Percentiles rank a stretch among this genome's conserved stretches.
These are phyloP conservation scores for Selene dorsalis DNA, from an alignment of 2,797 vertebrate species.

Conservation along the genomic window DNA sequence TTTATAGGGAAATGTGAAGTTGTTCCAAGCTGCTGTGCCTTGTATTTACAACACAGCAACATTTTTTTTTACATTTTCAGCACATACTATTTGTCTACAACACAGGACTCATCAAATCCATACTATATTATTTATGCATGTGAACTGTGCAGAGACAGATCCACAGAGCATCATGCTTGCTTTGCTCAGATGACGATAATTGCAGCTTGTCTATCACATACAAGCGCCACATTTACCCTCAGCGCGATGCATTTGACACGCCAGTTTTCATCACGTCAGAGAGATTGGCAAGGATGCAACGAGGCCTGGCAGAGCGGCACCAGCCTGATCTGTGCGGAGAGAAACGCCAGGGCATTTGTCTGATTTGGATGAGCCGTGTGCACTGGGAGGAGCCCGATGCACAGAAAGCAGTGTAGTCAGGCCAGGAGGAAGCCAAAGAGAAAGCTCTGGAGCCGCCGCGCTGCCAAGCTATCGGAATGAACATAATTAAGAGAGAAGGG, in stretches of 20 bases:
- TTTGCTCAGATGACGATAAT: conserved; percentile 54
- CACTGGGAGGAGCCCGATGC: conserved; percentile 34
- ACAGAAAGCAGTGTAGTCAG: conserved; percentile 16
- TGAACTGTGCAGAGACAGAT: conserved; percentile 1
- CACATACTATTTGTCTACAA: background rate
- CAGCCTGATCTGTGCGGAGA: conserved; percentile 41
- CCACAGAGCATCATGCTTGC: background rate
- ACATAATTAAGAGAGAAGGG: conserved; percentile 40
- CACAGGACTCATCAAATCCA: background rate
- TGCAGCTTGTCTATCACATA: conserved; percentile 61
- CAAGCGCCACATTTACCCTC: conserved; percentile 47
- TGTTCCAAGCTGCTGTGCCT: conserved; percentile 20
- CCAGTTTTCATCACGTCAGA: conserved; percentile 67
- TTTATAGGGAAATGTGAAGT: conserved; percentile 48
- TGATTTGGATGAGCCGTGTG: conserved; percentile 41
- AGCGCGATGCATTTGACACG: conserved; percentile 57
- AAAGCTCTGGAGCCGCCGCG: conserved; percentile 33
- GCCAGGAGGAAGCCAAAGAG: conserved; percentile 50
- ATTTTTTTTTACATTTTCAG: background rate
- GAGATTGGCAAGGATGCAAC: conserved; percentile 49
- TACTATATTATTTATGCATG: conserved; percentile 4
- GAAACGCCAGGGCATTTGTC: conserved; percentile 54
- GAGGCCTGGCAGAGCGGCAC: conserved; percentile 50
- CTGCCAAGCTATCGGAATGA: conserved; percentile 44
- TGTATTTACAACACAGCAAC: background rate